These are phyloP conservation scores for Mustela nigripes DNA, from an alignment of 2,113 vertebrate genomes.

Conservation along the genomic window DNA sequence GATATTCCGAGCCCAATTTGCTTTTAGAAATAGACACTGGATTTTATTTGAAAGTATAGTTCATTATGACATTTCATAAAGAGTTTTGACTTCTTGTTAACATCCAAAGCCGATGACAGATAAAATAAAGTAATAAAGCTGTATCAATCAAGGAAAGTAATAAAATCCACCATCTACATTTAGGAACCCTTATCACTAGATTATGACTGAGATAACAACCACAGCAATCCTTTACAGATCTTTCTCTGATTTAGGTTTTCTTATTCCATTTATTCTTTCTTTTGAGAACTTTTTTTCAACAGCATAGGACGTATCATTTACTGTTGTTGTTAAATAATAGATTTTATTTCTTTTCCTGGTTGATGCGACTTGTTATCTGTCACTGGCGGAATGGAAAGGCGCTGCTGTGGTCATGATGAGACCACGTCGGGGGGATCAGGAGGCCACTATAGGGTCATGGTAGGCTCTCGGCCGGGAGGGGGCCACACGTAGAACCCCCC, in stretches of 20 bases:
- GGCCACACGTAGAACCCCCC: accelerated
- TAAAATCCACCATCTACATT: constrained; percentile 17
- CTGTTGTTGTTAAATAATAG: background rate
- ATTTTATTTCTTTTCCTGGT: background rate
- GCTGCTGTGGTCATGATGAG: background rate
- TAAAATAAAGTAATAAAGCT: background rate
- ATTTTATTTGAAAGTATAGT: constrained; percentile 30
- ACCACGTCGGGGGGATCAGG: accelerated
- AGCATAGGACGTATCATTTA: background rate
- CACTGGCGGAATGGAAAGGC: background rate
- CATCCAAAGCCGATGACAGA: background rate
- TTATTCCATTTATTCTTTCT: background rate
- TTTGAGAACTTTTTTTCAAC: background rate
- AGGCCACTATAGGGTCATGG: background rate
- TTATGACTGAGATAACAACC: background rate
- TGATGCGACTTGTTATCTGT: background rate
- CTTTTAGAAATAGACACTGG: constrained; percentile 34
- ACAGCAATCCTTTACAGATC: background rate
- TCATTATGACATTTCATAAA: background rate
- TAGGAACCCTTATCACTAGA: background rate
- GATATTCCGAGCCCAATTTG: background rate
- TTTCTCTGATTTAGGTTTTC: background rate
- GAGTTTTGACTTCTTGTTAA: constrained; percentile 11
- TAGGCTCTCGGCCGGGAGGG: background rate
- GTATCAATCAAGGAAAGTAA: background rate